These are phyloP conservation scores for Mystacides longicornis DNA, from an alignment of 2,888 invertebrate species.

Conservation along the genomic window DNA sequence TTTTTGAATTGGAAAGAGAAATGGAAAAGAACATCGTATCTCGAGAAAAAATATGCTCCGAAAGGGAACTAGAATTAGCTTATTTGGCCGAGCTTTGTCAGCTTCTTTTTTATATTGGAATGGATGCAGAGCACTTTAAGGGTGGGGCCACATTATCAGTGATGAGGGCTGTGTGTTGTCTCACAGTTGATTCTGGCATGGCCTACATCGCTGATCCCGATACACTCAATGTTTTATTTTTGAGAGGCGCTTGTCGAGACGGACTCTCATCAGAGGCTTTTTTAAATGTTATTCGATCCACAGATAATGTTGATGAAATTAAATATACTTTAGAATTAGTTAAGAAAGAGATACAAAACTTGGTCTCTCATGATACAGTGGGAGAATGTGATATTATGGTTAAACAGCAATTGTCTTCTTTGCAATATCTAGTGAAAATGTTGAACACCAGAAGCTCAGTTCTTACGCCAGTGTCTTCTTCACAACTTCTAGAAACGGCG, in stretches of 20 bases:
- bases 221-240: constrained; percentile 82
- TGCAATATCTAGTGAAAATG: constrained; percentile 70
- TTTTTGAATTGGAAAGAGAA: constrained; percentile 83
- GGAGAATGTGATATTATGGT: constrained; percentile 76
- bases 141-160: constrained; percentile 74
- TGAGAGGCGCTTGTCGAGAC: constrained; percentile 86
- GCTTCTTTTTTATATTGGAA: constrained; percentile 70
- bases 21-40: constrained; percentile 75
- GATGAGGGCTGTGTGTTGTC: constrained; percentile 67
- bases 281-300: constrained; percentile 70
- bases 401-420: constrained; percentile 79
- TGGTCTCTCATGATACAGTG: constrained; percentile 76
- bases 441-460: constrained; percentile 56
- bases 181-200: constrained; percentile 64
- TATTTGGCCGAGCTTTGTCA: constrained; percentile 77
- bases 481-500: constrained; percentile 4
- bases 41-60: constrained; percentile 72
- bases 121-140: constrained; percentile 78
- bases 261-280: constrained; percentile 78
- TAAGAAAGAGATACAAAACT: constrained; percentile 70
- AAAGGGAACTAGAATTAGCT: constrained; percentile 60
- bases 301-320: constrained; percentile 75
- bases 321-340: constrained; percentile 72
- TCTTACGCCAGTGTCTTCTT: constrained; percentile 33
- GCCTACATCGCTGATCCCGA: constrained; percentile 79